Evolutionary conservation across 1,140 invertebrate species (phyloP), one percentile per base, ranked within the genome.

Genomic region (Lasaia peninsularis): DNA sequence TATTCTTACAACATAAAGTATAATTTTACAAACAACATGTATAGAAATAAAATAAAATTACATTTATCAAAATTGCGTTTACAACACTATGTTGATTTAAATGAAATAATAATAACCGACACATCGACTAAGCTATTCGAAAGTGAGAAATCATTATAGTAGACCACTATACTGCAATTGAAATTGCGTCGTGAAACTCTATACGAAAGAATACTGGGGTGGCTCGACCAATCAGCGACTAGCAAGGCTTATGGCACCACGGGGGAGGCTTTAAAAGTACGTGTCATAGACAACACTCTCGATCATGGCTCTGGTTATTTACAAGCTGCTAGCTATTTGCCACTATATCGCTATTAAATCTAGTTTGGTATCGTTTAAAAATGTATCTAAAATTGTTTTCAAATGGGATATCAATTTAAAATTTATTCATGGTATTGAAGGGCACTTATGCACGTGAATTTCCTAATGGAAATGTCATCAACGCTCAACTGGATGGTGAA

Each of bases 261-360:
- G 18, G 58, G 58, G 58, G 58, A 60, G 52, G 58, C 20, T 60
- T 60, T 60, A 53, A 48, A 54, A 35, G 58, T 53, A 50, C 58
- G 58, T 60, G 58, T 60, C 58, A 55, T 55, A 49, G 58, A 50
- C 52, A 48, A 60, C 58, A 60, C 44, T 48, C 44, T 21, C 44
- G 44, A 21, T 48, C 44, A 48, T 48, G 44, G 50, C 34, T 58
- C 56, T 51, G 12, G 48, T 58, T 28, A 52, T 28, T 37, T 58
- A 51, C 44, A 48, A 48, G 20, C 37, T 16, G 37, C 18, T 40
- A 40, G 35, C 9, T 20, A 20, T 44, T 44, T 18, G 40, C 18
- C 20, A 44, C 18, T 9, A 20, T 20, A 16, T 16, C 37, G 16
- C 37, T 18, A 44, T 44, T 44, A 44, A 20, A 44, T 44, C 18